phyloP scores from a whole-genome alignment of 1,140 invertebrate species.

The Eumeta japonica region DNA sequence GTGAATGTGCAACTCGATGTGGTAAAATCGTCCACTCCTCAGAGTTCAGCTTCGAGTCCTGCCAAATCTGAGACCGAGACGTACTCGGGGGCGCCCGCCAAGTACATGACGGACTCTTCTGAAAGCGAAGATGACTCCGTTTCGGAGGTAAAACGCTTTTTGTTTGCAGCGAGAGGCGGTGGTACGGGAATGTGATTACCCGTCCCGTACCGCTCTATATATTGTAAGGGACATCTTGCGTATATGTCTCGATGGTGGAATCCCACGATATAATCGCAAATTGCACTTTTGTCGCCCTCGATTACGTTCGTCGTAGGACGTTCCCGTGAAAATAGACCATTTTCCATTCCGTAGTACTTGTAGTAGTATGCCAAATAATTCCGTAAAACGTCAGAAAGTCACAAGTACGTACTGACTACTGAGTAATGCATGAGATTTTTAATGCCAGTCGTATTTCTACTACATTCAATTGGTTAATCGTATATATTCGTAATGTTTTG shows the following conservation, averaged over 20 bases:
- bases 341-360: conserved; percentile 41
- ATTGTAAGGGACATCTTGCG: conserved; percentile 55
- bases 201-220: conserved; percentile 55
- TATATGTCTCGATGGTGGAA: conserved; percentile 38
- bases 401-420: conserved; percentile 53
- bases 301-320: no score
- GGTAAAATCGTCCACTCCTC: conserved; percentile 59
- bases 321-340: no score
- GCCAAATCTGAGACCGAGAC: conserved; percentile 77
- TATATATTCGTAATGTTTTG: no score
- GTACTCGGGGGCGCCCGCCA: conserved; percentile 71
- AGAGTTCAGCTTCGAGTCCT: conserved; percentile 60
- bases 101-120: conserved; percentile 85
- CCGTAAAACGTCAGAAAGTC: conserved; percentile 57
- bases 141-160: conserved; percentile 76
- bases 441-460: conserved; percentile 43
- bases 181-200: conserved; percentile 56
- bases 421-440: conserved; percentile 55
- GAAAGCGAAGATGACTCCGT: conserved; percentile 91
- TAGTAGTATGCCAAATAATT: conserved; percentile 54
- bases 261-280: not conserved
- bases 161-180: conserved; percentile 56
- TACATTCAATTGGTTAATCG: conserved; percentile 42
- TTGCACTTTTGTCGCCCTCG: no score
- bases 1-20: conserved; percentile 60